Conservation (phyloP, 1,140 invertebrate genomes). For the Sarcophaga bullata region DNA sequence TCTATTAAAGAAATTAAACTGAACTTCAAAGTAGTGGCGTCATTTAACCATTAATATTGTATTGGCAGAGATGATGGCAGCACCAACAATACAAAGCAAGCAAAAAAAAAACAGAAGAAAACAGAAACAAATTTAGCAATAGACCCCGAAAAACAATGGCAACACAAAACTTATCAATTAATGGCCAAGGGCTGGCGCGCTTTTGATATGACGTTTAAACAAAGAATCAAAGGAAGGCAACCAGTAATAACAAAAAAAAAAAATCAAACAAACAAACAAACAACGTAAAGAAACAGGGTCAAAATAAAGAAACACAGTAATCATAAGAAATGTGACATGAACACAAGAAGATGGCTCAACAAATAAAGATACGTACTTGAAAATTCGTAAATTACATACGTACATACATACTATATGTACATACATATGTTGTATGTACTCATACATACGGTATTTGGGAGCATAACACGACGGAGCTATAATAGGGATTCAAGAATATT, state of each 20-base stretch:
- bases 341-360: background rate
- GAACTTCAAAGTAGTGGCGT: constrained; percentile 32
- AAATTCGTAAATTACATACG: too few relatives aligned
- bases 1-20: background rate
- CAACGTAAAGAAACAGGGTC: background rate
- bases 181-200: constrained; percentile 36
- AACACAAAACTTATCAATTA: constrained; percentile 32
- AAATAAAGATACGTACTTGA: background rate
- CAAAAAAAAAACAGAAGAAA: background rate
- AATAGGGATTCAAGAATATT: too few relatives aligned
- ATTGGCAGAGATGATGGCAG: background rate
- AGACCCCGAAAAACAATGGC: background rate
- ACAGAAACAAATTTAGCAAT: background rate
- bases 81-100: background rate
- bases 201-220: constrained; percentile 29
- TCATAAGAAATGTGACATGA: constrained; percentile 29
- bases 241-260: background rate
- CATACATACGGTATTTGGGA: too few relatives aligned
- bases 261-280: background rate
- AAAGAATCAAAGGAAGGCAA: background rate
- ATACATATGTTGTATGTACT: too few relatives aligned
- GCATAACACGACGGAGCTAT: too few relatives aligned
- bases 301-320: background rate
- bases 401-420: background rate
- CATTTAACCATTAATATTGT: constrained; percentile 35